Evolutionary conservation across 2,888 invertebrate genomes (phyloP).

Genomic region (Coronaproctus castanopsis): DNA sequence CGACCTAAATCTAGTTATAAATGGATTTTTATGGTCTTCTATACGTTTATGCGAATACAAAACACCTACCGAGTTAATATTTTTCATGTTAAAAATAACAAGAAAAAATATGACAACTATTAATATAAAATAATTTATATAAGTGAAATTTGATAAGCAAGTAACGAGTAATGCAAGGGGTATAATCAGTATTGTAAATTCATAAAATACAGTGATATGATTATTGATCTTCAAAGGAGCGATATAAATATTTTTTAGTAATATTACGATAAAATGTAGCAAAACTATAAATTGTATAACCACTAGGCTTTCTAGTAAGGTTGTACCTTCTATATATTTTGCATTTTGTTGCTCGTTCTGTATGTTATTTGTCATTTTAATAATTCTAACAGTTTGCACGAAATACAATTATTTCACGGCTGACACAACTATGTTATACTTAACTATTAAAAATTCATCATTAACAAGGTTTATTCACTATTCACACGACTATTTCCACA

Average conservation of each 20-base stretch:
- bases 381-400: too few relatives aligned
- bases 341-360: too few relatives aligned
- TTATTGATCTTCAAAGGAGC: background rate
- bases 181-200: conserved; percentile 24
- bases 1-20: conserved; percentile 45
- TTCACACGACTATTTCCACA: too few relatives aligned
- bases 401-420: too few relatives aligned
- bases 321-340: background rate
- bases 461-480: too few relatives aligned
- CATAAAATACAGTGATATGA: conserved; percentile 12
- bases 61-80: background rate
- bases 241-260: background rate
- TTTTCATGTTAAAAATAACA: conserved; percentile 14
- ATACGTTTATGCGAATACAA: conserved; percentile 3
- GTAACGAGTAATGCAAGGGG: conserved; percentile 26
- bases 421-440: too few relatives aligned
- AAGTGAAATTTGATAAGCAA: conserved; percentile 22
- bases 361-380: too few relatives aligned
- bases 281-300: background rate
- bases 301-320: background rate
- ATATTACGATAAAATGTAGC: background rate
- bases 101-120: conserved; percentile 21
- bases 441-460: too few relatives aligned
- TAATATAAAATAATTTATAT: conserved; percentile 19
- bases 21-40: conserved; percentile 15